A percentile compares a stretch with the other conserved stretches of the same genome.
Evolutionary conservation across 2,797 vertebrate genomes (phyloP).

Genomic region (Gymnothorax reevesii): DNA sequence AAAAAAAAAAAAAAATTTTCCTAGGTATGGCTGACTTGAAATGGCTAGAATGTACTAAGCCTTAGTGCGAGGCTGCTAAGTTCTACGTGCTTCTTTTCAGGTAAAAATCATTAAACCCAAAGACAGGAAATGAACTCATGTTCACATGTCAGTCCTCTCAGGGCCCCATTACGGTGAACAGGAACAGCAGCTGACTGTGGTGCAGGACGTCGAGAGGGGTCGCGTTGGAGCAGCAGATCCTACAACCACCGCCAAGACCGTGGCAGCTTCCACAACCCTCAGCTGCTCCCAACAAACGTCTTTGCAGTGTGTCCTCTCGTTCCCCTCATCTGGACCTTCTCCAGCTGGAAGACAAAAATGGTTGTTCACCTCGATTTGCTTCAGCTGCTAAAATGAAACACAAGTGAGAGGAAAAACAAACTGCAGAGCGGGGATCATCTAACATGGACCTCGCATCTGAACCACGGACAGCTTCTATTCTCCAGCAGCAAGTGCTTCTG

Average conservation of each 20-base stretch:
- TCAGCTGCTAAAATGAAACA: neutral
- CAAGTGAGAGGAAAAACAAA: too few relatives aligned
- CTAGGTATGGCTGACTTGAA: slow-evolving; percentile 8
- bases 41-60: slow-evolving; percentile 4
- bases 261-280: slow-evolving; percentile 10
- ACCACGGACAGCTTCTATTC: too few relatives aligned
- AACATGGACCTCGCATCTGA: too few relatives aligned
- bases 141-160: neutral
- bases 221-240: neutral
- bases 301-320: neutral
- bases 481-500: too few relatives aligned
- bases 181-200: slow-evolving; percentile 47
- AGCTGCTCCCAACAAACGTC: slow-evolving; percentile 6
- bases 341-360: slow-evolving; percentile 43
- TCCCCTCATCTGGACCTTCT: slow-evolving; percentile 38
- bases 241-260: neutral
- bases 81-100: neutral
- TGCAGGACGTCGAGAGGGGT: slow-evolving; percentile 50
- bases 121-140: neutral
- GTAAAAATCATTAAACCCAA: neutral
- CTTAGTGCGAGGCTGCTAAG: neutral
- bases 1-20: neutral
- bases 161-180: slow-evolving; percentile 40
- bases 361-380: neutral
- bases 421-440: neutral